Evolutionary conservation across 2,797 vertebrate species (phyloP).

Genomic region (Ficedula albicollis): DNA sequence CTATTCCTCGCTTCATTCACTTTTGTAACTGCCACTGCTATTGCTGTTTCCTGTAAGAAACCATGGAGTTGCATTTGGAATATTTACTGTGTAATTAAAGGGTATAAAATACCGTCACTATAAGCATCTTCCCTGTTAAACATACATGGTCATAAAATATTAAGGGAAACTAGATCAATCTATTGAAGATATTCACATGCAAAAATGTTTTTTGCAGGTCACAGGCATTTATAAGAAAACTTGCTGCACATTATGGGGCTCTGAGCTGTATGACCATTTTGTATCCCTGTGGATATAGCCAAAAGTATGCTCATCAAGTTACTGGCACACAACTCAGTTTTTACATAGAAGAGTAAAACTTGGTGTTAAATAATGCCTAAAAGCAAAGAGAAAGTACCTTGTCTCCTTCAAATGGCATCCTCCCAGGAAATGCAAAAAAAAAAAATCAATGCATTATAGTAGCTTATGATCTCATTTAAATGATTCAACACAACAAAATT

Average conservation of each 20-base stretch:
- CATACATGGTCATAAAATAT: conserved; percentile 28
- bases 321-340: conserved; percentile 3
- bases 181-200: not conserved
- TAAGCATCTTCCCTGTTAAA: conserved; percentile 33
- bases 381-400: conserved; percentile 31
- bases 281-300: not conserved
- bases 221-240: conserved; percentile 17
- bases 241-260: not conserved
- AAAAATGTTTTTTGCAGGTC: conserved; percentile 5
- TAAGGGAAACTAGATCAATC: conserved; percentile 23
- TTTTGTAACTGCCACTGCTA: not conserved
- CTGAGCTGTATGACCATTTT: not conserved
- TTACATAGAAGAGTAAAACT: not conserved
- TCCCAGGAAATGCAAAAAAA: conserved; percentile 38
- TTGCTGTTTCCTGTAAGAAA: not conserved
- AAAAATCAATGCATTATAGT: conserved; percentile 19
- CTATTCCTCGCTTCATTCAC: not conserved
- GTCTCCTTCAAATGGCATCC: conserved; percentile 35
- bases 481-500: conserved; percentile 46
- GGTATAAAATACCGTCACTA: not conserved
- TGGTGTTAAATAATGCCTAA: conserved; percentile 48
- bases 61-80: not conserved
- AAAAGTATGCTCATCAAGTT: conserved; percentile 5
- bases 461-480: conserved; percentile 48
- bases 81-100: conserved; percentile 23